phyloP scores from a whole-genome alignment of 2,113 vertebrate genomes.

The Prochilodus magdalenae region DNA sequence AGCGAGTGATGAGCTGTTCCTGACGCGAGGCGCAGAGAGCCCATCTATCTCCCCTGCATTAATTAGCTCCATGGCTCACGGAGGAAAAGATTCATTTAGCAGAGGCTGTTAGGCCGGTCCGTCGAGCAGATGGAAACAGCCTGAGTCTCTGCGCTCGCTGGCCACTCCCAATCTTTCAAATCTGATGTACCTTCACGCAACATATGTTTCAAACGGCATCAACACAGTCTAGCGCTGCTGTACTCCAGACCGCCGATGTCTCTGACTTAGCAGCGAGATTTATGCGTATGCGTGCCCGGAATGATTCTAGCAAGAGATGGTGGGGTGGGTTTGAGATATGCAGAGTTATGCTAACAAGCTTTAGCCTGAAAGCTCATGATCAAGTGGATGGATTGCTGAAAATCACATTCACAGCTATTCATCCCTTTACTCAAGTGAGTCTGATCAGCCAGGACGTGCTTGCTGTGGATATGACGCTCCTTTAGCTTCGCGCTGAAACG shows the following conservation, averaged over 20 bases:
- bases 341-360: not conserved
- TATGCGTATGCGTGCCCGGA: not conserved
- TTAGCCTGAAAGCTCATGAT: not conserved
- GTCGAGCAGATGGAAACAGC: conserved; percentile 64
- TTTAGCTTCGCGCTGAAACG: too few species aligned
- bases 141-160: conserved; percentile 62
- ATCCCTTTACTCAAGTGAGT: too few species aligned
- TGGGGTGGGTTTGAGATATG: not conserved
- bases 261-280: conserved; percentile 26
- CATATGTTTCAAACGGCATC: conserved; percentile 69
- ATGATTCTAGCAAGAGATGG: conserved; percentile 3
- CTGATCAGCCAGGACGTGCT: too few species aligned
- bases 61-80: conserved; percentile 65
- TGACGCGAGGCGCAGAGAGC: conserved; percentile 59
- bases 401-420: too few species aligned
- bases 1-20: conserved; percentile 38
- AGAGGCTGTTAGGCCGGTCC: conserved; percentile 68
- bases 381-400: too few species aligned
- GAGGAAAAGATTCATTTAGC: conserved; percentile 71
- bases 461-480: too few species aligned
- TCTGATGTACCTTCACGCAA: conserved; percentile 72
- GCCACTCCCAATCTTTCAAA: conserved; percentile 73
- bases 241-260: not conserved
- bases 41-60: conserved; percentile 70
- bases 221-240: conserved; percentile 59